These are phyloP conservation scores for Aphodius sticticus DNA, from an alignment of 2,888 invertebrate genomes.

Conservation along the genomic window DNA sequence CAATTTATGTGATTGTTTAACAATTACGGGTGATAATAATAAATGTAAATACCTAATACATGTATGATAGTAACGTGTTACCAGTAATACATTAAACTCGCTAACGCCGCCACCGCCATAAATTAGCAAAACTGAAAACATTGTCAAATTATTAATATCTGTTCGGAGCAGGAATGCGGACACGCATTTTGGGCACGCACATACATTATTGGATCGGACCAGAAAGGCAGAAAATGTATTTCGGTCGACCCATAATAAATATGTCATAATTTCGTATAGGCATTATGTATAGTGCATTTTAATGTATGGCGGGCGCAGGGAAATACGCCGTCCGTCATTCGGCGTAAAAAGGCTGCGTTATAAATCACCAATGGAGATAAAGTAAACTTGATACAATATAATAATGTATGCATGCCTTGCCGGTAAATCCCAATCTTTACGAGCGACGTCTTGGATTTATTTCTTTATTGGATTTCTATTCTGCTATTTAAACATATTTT, in stretches of 20 bases:
- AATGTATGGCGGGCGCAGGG: neutral
- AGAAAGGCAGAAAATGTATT: neutral
- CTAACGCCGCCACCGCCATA: neutral
- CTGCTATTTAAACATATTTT: too few species aligned
- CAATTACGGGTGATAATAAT: neutral
- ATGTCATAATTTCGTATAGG: neutral
- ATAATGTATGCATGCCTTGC: neutral
- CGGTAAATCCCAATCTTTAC: too few species aligned
- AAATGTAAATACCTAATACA: neutral
- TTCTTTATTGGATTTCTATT: too few species aligned
- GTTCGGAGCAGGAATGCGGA: neutral
- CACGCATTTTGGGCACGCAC: constrained; percentile 4
- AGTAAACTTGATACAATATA: neutral
- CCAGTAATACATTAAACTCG: neutral
- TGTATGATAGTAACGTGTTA: neutral
- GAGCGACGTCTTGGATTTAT: too few species aligned
- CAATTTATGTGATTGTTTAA: neutral
- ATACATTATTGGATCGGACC: neutral
- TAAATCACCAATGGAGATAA: neutral
- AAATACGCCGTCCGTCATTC: neutral
- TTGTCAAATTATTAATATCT: neutral
- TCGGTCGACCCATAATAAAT: neutral
- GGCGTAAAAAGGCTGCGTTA: neutral
- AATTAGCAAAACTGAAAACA: neutral
- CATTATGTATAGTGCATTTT: constrained; percentile 4